Evolutionary conservation across 92 coral and sea anemone genomes (phyloP), one percentile per base, ranked within the genome.

Genomic region (Nematostella vectensis): DNA sequence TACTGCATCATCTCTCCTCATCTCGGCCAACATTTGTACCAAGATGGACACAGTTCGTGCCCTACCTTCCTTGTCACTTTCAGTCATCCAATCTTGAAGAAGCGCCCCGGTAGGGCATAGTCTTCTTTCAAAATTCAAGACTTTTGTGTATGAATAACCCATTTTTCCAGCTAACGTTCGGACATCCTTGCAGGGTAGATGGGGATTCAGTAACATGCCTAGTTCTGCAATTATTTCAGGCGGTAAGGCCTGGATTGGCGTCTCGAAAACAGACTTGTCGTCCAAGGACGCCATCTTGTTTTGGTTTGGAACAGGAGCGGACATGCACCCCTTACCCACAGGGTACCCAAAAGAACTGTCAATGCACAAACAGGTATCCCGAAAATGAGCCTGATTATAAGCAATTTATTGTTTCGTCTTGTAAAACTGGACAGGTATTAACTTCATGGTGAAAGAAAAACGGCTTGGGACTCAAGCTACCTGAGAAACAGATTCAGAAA

Each of bases 1-100:
- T 2, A 87, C 99, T 17, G 93, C 96, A 58, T 93, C 99, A 27
- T 87, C 96, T 55, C 99, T 62, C 31, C 55, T 69, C 99, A 93
- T 93, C n/a, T 67, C 72, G 22, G 47, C 67, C 2, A 93, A 57
- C 19, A 67, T 31, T 0, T 74, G 69, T 3, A 93, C 75, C 10
- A 93, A 59, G 0, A 70, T 72, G 3, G 88, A 24, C 3, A 93
- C 99, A 0, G 93, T 93, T 48, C 75, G 86, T 2, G 60, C 69
- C n/a, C n/a, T n/a, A n/a, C n/a, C n/a, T n/a, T n/a, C n/a, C 30
- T 69, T 61, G 4, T 55, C 48, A 1, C 30, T 48, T 11, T 63
- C 29, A 42, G 75, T 78, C 69, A 71, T 78, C 96, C 96, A 87
- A 27, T 85, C 94, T 28, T 61, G 40, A 10, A 89, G 58, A 13